Evolutionary conservation across 2,888 invertebrate species (phyloP), one percentile per base, ranked within the genome.

Genomic region (Melieria crassipennis): DNA sequence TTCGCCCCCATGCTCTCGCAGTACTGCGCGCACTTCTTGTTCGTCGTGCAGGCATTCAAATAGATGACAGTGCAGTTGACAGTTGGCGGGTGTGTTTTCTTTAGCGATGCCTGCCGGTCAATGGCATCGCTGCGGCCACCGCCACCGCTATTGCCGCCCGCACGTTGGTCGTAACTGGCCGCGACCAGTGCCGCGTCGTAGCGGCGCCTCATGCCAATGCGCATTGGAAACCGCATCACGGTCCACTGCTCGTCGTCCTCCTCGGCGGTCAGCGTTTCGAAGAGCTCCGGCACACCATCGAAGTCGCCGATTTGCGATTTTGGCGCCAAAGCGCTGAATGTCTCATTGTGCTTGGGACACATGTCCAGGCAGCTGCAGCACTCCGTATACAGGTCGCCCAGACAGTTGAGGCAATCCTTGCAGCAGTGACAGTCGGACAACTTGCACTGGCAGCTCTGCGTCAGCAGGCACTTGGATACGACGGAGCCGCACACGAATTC

Each of bases 391-490:
- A 97, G 89, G 79, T 93, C 92, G 75, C 93, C 93, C 74, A 98
- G 89, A 83, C 98, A 98, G 81, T 91, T 92, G 81, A 93, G 92
- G 82, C 98, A 98, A 82, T 97, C 96, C 82, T 93, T 93, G 88
- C 96, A 97, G 84, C 97, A 97, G 5, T 93, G 92, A 82, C 96
- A 96, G 83, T 94, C 94, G 80, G 91, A 92, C 80, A 96, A 88
- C 84, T 97, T 96, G 87, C 98, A 98, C 86, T 96, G 96, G 87
- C 98, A 98, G 61, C 96, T 94, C 85, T 96, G 95, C 5, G 96
- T 96, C 74, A 98, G 89, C 90, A 97, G 93, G 86, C 98, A 98
- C 88, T 98, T 98, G 85, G 96, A 97, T 69, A 98, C 98, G 58
- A 96, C 93, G 83, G 96, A 95, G 4, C 95, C 97, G 86, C 97